Base-by-base conservation (phyloP, 37 sponge, comb jelly and placozoan species). In the Geodia barretti region DNA sequence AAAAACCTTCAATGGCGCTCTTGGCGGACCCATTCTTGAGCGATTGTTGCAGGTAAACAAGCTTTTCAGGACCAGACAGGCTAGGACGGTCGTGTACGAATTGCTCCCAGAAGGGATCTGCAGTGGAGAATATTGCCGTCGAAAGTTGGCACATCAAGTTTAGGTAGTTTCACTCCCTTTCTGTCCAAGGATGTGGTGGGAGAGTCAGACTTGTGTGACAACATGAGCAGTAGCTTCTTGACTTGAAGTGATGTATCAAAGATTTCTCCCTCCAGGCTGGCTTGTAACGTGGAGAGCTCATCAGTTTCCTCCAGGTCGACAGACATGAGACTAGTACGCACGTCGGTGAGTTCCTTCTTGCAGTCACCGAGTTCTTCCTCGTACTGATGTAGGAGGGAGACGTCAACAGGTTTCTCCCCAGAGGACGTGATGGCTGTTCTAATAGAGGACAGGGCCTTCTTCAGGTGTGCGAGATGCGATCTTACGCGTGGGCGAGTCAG, bases 301-400 rank as follows among this genome's bases (percentile, higher is more conserved):
- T 82, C 83, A 62, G 72, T 74, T 29, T 82, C 83, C 41, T 3
- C 34, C 7, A 39, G 24, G n/a, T 68, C 60, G 20, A 41, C 26
- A 17, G 70, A 33, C 1, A 72, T 25, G 28, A 83, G 39, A 4
- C 74, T 68, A 24, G 31, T 39, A 37, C 74, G 74, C 5, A 83
- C 58, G 19, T 33, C 54, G 39, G 74, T 31, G 39, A 83, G 59
- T 64, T 73, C 75, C 36, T 74, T 83, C 67, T 83, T 83, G 47
- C 64, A 83, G 41, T 83, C 83, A 25, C 43, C 73, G 28, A 74
- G 42, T 35, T 83, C 34, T 41, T 83, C 75, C 35, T 74, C 31
- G 41, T 47, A 83, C 38, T 83, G 75, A 4, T 19, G n/a, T 5
- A 83, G 43, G 31, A 65, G 32, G 41, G 74, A 31, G 19, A 20